phyloP scores from a whole-genome alignment of 2,797 vertebrate species.

The Chloroceryle inda region DNA sequence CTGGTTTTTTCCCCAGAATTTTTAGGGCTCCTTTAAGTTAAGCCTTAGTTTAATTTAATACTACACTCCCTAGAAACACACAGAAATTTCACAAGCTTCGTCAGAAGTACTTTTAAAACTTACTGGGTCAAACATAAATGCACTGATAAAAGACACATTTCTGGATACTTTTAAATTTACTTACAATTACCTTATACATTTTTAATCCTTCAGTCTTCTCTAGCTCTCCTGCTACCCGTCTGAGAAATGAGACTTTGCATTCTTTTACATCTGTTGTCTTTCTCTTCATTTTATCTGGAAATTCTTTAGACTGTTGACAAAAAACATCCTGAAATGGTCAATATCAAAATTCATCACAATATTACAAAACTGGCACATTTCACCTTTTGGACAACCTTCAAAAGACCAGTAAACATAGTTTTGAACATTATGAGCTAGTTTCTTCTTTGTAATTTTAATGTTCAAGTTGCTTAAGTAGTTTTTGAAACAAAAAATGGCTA shows the following conservation, averaged over 20 bases:
- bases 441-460: not conserved
- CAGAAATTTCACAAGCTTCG: not conserved
- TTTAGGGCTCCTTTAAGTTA: not conserved
- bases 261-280: slow-evolving; percentile 10
- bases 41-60: not conserved
- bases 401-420: not conserved
- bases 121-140: not conserved
- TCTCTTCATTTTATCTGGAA: slow-evolving; percentile 57
- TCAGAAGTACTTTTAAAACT: not conserved
- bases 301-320: slow-evolving; percentile 55
- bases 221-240: slow-evolving; percentile 53
- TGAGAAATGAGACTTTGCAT: slow-evolving; percentile 48
- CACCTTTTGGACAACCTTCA: not conserved
- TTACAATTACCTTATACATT: slow-evolving; percentile 68
- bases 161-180: not conserved
- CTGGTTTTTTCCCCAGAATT: not conserved
- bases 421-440: not conserved
- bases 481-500: not conserved
- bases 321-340: not conserved
- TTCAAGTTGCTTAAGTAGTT: not conserved
- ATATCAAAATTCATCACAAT: not conserved
- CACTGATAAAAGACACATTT: not conserved
- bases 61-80: not conserved
- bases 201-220: slow-evolving; percentile 70
- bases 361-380: not conserved